These are phyloP conservation scores for Andrena fulva DNA, from an alignment of 2,888 invertebrate genomes.

Conservation along the genomic window DNA sequence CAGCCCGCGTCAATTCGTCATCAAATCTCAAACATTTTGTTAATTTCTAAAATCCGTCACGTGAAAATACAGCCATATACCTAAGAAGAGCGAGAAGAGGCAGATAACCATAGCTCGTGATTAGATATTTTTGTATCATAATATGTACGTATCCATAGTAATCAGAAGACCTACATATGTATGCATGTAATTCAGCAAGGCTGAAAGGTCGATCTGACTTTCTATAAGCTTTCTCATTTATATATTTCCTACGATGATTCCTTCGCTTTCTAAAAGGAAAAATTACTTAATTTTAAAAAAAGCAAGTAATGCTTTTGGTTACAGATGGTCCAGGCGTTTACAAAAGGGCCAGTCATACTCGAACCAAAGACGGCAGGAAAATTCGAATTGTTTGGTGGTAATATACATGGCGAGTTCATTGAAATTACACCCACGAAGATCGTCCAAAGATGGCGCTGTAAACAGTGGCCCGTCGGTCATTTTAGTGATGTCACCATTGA, in stretches of 20 bases:
- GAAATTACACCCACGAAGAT: slow-evolving; percentile 94
- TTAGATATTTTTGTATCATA: neutral
- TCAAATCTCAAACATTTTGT: neutral
- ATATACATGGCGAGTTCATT: slow-evolving; percentile 94
- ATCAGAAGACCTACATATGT: neutral
- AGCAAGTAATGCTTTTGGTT: neutral
- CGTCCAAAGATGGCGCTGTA: slow-evolving; percentile 96
- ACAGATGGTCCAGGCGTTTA: slow-evolving; percentile 95
- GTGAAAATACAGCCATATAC: neutral
- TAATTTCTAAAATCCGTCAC: neutral
- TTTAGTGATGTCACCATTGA: slow-evolving; percentile 94
- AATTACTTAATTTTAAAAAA: no score
- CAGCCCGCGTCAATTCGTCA: neutral
- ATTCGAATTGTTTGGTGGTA: slow-evolving; percentile 96
- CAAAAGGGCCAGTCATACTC: slow-evolving; percentile 92
- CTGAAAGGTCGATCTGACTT: neutral
- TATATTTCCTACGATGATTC: neutral
- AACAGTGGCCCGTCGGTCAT: slow-evolving; percentile 97
- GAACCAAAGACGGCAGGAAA: slow-evolving; percentile 93
- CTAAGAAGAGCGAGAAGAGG: neutral
- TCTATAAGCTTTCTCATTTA: neutral
- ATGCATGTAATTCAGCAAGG: neutral
- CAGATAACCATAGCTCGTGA: neutral
- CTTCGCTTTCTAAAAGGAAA: no score
- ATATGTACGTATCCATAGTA: neutral